Conservation (phyloP, 2,113 vertebrate species). For the Paramormyrops kingsleyae region DNA sequence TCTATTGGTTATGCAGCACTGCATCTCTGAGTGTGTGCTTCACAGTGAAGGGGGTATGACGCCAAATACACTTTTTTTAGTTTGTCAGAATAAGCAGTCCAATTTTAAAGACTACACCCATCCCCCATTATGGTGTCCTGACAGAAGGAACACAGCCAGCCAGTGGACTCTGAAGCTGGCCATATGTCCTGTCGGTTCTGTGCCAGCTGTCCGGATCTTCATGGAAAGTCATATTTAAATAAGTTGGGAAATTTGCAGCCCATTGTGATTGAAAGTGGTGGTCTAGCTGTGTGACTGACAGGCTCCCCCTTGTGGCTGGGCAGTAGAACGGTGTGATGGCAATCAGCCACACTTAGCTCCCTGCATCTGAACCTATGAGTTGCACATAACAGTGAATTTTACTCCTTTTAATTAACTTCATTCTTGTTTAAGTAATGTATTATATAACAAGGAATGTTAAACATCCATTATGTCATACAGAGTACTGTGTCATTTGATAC, state of each 20-base stretch:
- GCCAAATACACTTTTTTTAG: background rate
- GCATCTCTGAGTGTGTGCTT: background rate
- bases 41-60: background rate
- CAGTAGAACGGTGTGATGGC: background rate
- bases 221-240: conserved; percentile 4
- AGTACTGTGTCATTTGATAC: background rate
- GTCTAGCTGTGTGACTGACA: background rate
- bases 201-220: background rate
- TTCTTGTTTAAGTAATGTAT: background rate
- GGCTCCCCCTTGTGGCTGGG: background rate
- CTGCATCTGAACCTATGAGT: background rate
- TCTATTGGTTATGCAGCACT: background rate
- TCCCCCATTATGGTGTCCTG: background rate
- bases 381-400: background rate
- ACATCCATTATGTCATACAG: background rate
- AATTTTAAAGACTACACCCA: background rate
- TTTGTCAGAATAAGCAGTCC: no score
- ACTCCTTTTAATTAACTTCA: background rate
- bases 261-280: background rate
- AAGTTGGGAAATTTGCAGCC: background rate
- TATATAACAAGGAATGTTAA: background rate
- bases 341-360: background rate
- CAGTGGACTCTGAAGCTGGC: conserved; percentile 1
- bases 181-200: background rate
- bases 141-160: background rate